phyloP scores from a whole-genome alignment of 2,888 invertebrate genomes.

The Oxystoma pomonae region DNA sequence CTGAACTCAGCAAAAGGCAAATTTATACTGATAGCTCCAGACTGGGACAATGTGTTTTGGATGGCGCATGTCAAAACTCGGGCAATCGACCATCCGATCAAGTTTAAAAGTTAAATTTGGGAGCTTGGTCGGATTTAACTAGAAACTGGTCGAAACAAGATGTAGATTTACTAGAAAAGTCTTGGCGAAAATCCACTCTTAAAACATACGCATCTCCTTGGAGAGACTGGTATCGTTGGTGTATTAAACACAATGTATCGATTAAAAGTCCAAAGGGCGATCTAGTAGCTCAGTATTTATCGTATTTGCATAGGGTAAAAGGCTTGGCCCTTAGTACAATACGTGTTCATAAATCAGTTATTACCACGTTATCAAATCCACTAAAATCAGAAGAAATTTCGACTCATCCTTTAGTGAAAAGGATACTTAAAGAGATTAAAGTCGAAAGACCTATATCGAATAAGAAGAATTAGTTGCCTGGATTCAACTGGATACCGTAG shows the following conservation, averaged over 20 bases:
- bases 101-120: slow-evolving; percentile 8
- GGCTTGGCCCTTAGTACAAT: no score
- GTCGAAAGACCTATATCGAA: not conserved
- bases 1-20: slow-evolving; percentile 26
- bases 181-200: slow-evolving; percentile 14
- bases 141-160: slow-evolving; percentile 9
- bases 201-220: slow-evolving; percentile 15
- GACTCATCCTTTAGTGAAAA: not conserved
- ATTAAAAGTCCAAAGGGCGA: no score
- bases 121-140: slow-evolving; percentile 14
- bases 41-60: slow-evolving; percentile 33
- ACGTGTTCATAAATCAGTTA: not conserved
- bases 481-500: slow-evolving; percentile 7
- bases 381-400: not conserved
- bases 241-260: no score
- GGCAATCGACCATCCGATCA: slow-evolving; percentile 29
- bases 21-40: slow-evolving; percentile 28
- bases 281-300: no score
- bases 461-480: slow-evolving; percentile 8
- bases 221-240: slow-evolving; percentile 13
- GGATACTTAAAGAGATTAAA: slow-evolving; percentile 11
- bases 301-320: slow-evolving; percentile 3
- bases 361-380: not conserved
- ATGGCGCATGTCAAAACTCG: slow-evolving; percentile 31
- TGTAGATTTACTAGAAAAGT: slow-evolving; percentile 5